Percentiles rank a stretch among this genome's conserved stretches.
These are phyloP conservation scores for Saguinus imperator DNA, from an alignment of 2,113 vertebrate species.

Conservation along the genomic window DNA sequence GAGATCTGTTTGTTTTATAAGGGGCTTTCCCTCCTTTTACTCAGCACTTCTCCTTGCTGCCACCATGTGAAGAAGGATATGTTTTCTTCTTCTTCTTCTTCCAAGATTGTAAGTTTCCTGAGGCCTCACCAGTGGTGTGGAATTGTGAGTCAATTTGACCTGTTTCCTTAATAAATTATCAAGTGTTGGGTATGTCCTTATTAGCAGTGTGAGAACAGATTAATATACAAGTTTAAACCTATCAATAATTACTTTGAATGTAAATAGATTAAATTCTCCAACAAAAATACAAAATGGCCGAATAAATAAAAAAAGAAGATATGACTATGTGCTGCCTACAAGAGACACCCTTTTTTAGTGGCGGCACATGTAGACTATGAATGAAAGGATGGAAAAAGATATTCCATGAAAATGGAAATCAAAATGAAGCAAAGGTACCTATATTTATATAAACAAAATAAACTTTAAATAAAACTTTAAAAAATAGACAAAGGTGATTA, in stretches of 20 bases:
- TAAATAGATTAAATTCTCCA: background rate
- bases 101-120: no score
- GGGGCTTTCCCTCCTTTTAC: no score
- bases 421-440: background rate
- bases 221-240: background rate
- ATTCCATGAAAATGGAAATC: background rate
- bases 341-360: background rate
- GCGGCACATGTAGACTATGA: background rate
- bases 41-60: no score
- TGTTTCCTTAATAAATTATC: no score
- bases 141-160: no score
- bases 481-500: background rate
- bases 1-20: no score
- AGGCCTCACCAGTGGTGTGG: no score
- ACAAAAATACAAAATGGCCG: background rate
- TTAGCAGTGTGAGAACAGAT: no score
- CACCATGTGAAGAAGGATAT: no score
- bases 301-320: background rate
- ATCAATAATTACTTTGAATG: background rate
- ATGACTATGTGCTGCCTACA: background rate
- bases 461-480: background rate
- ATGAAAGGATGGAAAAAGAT: background rate
- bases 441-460: background rate
- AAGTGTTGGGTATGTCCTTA: no score
- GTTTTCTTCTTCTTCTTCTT: no score